Evolutionary conservation across 2,797 vertebrate species (phyloP), one percentile per base, ranked within the genome.

Genomic region (Peromyscus attwateri): DNA sequence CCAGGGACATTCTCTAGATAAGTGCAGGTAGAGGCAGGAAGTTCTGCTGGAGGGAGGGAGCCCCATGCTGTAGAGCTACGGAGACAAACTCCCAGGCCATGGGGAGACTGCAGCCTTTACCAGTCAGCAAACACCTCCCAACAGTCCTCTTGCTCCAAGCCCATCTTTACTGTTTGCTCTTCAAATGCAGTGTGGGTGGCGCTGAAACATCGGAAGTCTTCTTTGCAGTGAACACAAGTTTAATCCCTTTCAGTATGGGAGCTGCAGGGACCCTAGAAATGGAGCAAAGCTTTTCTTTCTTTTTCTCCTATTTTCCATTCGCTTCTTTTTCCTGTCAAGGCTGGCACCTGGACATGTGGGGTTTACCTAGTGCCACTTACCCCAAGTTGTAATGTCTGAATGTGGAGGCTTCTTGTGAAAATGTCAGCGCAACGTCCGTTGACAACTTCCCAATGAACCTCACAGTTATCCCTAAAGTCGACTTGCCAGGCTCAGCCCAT

Each of bases 371-470:
- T 68, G 57, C 64, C 21, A 43, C 25, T 40, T 49, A 55, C 3
- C 23, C 12, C 34, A 73, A 75, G 49, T 76, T 81, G 49, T 68
- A 90, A 34, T 83, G 64, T 40, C 21, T 62, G 25, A 9, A 21
- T 46, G 19, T 43, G n/a, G 34, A 29, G 11, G 3, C 29, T 91
- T 94, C n/a, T 94, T 49, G 71, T 40, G 77, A 49, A 49, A 71
- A 49, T 85, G 25, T 62, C 73, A 68, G 8, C 2, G 49, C 11
- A 29, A 37, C 37, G 34, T 12, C 31, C 81, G 52, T 19, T 34
- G 68, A 92, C 52, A 89, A n/a, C 31, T 93, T 96, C 12, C 73
- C 64, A 73, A 1, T 62, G 80, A 91, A 73, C 49, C 37, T 46
- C 94, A 82, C 1, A 77, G 40, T 17, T 73, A 62, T 49, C 66